phyloP scores from a whole-genome alignment of 1,140 invertebrate genomes.

The Pemphigus obesinymphae region DNA sequence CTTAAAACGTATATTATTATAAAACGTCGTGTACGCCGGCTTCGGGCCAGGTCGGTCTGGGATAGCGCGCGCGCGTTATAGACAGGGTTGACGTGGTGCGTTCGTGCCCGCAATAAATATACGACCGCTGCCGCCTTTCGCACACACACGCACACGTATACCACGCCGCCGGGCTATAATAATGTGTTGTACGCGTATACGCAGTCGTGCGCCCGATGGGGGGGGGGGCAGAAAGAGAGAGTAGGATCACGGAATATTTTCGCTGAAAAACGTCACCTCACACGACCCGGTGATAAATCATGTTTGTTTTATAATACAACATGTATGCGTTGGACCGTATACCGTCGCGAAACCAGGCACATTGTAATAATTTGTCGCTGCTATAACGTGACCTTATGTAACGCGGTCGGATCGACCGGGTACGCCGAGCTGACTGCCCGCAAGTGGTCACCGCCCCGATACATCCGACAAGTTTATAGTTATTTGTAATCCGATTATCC shows the following conservation, averaged over 20 bases:
- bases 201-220: too few relatives aligned
- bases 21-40: background rate
- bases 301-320: slow-evolving; percentile 7
- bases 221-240: too few relatives aligned
- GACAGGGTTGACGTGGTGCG: background rate
- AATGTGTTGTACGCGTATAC: background rate
- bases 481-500: too few relatives aligned
- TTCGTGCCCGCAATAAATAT: slow-evolving; percentile 32
- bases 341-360: too few relatives aligned
- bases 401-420: too few relatives aligned
- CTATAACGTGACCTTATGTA: too few relatives aligned
- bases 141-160: background rate
- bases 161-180: background rate
- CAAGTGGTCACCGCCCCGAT: too few relatives aligned
- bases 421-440: too few relatives aligned
- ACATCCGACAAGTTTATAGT: too few relatives aligned
- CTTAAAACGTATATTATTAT: slow-evolving; percentile 13
- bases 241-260: slow-evolving; percentile 31
- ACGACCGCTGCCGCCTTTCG: background rate
- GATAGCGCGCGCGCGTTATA: too few relatives aligned
- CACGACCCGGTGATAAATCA: slow-evolving; percentile 35
- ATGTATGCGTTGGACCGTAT: background rate
- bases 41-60: background rate
- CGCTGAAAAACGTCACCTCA: slow-evolving; percentile 23
- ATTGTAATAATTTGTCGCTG: slow-evolving; percentile 13